Conservation (phyloP, 2,888 invertebrate genomes). For the Mythimna vitellina region DNA sequence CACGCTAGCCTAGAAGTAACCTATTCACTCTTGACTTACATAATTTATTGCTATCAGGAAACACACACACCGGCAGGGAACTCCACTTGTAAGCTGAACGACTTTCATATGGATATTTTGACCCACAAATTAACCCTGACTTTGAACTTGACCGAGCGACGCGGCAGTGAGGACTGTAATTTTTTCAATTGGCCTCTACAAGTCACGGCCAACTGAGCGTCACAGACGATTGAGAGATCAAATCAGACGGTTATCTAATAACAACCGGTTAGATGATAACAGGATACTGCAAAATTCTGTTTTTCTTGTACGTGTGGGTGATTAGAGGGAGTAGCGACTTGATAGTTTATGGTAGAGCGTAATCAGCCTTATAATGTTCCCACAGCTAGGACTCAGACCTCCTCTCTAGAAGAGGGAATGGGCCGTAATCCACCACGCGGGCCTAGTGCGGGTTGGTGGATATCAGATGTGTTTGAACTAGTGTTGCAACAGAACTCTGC, state of each 20-base stretch:
- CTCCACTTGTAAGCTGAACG: background rate
- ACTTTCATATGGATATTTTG: background rate
- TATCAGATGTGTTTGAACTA: too few relatives aligned
- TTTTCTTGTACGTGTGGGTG: constrained; percentile 12
- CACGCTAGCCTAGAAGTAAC: too few relatives aligned
- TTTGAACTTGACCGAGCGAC: constrained; percentile 20
- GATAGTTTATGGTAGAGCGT: too few relatives aligned
- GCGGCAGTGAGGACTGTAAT: background rate
- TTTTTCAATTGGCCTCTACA: constrained; percentile 19
- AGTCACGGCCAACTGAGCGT: background rate
- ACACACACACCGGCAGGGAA: background rate
- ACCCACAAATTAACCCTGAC: background rate
- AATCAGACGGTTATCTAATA: constrained; percentile 6
- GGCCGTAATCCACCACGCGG: too few relatives aligned
- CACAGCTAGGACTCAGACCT: too few relatives aligned
- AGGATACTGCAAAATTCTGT: constrained; percentile 32
- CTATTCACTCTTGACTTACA: too few relatives aligned
- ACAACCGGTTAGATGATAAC: constrained; percentile 19
- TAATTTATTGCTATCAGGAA: too few relatives aligned
- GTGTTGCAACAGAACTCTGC: too few relatives aligned
- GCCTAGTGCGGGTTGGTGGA: too few relatives aligned
- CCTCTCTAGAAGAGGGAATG: too few relatives aligned
- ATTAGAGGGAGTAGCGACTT: too few relatives aligned
- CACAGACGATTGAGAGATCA: constrained; percentile 1
- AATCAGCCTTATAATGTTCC: too few relatives aligned